A percentile compares a stretch with the other conserved stretches of the same genome.
Evolutionary conservation across 2,113 vertebrate species (phyloP).

Genomic region (Lepisosteus osseus): DNA sequence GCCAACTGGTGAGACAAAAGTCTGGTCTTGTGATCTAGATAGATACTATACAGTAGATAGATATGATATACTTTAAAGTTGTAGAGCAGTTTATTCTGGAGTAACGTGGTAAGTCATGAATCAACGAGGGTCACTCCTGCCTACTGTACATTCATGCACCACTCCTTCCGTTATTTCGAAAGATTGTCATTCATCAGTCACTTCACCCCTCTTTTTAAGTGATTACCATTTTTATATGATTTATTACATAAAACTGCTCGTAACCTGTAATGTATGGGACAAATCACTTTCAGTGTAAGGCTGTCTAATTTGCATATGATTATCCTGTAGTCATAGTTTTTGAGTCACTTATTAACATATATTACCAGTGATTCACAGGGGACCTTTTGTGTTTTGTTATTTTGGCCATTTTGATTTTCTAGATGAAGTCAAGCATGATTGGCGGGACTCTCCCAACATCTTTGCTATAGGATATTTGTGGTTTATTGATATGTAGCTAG

Average conservation of each 20-base stretch:
- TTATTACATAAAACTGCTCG: constrained; percentile 9
- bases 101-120: too few relatives aligned
- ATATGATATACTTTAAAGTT: too few relatives aligned
- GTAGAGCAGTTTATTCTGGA: too few relatives aligned
- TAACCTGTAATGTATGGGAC: not conserved
- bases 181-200: too few relatives aligned
- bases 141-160: too few relatives aligned
- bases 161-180: too few relatives aligned
- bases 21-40: too few relatives aligned
- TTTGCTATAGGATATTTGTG: not conserved
- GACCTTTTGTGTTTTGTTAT: not conserved
- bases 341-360: constrained; percentile 17
- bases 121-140: too few relatives aligned
- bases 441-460: not conserved
- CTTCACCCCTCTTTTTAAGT: too few relatives aligned
- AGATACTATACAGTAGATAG: too few relatives aligned
- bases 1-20: too few relatives aligned
- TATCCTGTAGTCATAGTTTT: constrained; percentile 21
- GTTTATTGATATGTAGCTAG: not conserved
- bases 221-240: constrained; percentile 15
- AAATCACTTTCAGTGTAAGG: constrained; percentile 9
- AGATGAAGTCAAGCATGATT: not conserved
- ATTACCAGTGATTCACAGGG: constrained; percentile 1
- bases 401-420: not conserved
- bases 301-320: constrained; percentile 20